These are phyloP conservation scores for Tapirus indicus DNA, from an alignment of 2,797 vertebrate genomes.

Conservation along the genomic window DNA sequence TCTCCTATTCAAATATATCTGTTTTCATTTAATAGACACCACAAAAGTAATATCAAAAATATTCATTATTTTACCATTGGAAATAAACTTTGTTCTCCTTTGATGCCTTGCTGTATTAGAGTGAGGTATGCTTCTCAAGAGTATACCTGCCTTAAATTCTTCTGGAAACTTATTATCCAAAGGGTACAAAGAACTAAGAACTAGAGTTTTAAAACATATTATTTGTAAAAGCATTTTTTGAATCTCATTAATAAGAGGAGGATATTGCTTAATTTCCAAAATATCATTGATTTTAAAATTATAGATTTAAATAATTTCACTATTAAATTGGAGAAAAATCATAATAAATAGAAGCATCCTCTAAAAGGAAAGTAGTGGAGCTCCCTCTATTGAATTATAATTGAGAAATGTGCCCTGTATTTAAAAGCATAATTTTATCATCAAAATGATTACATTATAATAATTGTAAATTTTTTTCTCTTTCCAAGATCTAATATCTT, in stretches of 20 bases:
- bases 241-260: background rate
- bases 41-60: constrained; percentile 19
- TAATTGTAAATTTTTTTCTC: constrained; percentile 30
- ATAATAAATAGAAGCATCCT: constrained; percentile 29
- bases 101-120: background rate
- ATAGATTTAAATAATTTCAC: constrained; percentile 47
- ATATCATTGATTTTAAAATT: constrained; percentile 44
- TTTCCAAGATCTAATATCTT: constrained; percentile 8
- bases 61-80: background rate
- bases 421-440: constrained; percentile 58
- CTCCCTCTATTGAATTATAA: constrained; percentile 86
- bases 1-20: background rate
- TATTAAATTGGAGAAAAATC: constrained; percentile 69
- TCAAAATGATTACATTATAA: background rate
- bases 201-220: background rate
- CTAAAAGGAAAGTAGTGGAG: constrained; percentile 76
- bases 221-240: constrained; percentile 28
- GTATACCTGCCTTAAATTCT: background rate
- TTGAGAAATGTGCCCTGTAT: constrained; percentile 70
- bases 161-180: constrained; percentile 16
- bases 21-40: background rate
- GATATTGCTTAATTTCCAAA: constrained; percentile 22
- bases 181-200: constrained; percentile 34
- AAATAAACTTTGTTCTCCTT: constrained; percentile 32
- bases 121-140: background rate